These are phyloP conservation scores for Phengaris arion DNA, from an alignment of 2,888 invertebrate genomes.

Conservation along the genomic window DNA sequence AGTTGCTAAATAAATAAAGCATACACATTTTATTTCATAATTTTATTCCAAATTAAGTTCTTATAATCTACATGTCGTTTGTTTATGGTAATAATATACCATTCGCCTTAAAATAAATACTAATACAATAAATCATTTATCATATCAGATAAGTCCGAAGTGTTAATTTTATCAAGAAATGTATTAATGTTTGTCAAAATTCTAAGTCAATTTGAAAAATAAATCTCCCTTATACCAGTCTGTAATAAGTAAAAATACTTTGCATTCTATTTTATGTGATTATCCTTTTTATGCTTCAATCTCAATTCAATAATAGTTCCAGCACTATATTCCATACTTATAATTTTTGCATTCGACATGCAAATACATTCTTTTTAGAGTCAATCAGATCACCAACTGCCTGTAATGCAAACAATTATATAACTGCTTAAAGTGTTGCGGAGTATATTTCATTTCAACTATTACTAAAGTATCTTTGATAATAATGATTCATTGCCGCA, in stretches of 20 bases:
- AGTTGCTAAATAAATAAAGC: conserved; percentile 51
- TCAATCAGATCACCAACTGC: conserved; percentile 77
- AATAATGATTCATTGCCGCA: background rate
- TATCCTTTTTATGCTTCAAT: conserved; percentile 37
- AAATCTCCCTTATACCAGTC: background rate
- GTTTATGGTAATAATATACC: conserved; percentile 45
- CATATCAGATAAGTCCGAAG: conserved; percentile 33
- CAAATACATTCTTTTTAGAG: conserved; percentile 59
- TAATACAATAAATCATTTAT: conserved; percentile 31
- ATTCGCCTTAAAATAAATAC: conserved; percentile 44
- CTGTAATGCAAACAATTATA: conserved; percentile 75
- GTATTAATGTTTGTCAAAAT: conserved; percentile 5
- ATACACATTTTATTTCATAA: conserved; percentile 57
- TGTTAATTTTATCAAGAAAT: conserved; percentile 26
- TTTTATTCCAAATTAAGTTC: conserved; percentile 67
- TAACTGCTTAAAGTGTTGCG: conserved; percentile 42
- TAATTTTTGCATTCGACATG: conserved; percentile 56
- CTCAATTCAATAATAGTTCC: conserved; percentile 46
- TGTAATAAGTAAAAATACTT: conserved; percentile 20
- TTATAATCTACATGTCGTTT: conserved; percentile 63
- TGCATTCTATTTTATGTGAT: conserved; percentile 25
- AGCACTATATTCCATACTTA: conserved; percentile 52
- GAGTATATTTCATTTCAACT: conserved; percentile 28
- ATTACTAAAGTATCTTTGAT: background rate
- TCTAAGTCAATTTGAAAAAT: conserved; percentile 6